Conservation (phyloP, 2,888 invertebrate species). For the Sesia bembeciformis region DNA sequence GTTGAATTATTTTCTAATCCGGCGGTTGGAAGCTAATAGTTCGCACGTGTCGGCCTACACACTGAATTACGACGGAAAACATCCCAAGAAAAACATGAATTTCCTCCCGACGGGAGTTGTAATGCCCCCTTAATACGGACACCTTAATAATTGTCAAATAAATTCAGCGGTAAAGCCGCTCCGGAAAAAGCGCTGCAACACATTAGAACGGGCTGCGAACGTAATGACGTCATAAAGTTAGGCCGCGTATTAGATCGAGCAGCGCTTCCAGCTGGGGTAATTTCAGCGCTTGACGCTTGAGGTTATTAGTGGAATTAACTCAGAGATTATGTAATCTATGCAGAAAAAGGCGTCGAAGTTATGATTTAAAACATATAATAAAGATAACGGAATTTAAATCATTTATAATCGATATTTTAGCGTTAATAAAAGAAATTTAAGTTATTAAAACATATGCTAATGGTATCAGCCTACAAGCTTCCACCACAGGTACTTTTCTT, state of each 20-base stretch:
- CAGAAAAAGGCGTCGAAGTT: too few species aligned
- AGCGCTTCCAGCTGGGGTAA: conserved; percentile 12
- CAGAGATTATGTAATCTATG: too few species aligned
- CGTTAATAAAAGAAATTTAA: too few species aligned
- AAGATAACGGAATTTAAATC: too few species aligned
- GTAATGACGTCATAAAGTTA: conserved; percentile 62
- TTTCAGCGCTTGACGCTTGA: not conserved
- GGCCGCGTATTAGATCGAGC: conserved; percentile 23
- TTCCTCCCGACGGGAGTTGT: conserved; percentile 46
- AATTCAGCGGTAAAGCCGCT: conserved; percentile 53
- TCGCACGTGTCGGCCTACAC: conserved; percentile 65
- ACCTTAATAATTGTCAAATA: conserved; percentile 73
- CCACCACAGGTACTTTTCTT: too few species aligned
- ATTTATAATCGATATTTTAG: too few species aligned
- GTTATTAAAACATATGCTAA: too few species aligned
- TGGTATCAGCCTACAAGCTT: too few species aligned
- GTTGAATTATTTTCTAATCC: conserved; percentile 74
- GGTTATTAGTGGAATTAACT: too few species aligned
- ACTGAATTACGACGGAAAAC: conserved; percentile 62
- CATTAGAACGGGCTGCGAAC: conserved; percentile 26
- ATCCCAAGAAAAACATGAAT: conserved; percentile 70
- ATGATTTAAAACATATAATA: too few species aligned
- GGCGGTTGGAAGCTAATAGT: conserved; percentile 67
- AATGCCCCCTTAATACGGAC: conserved; percentile 66
- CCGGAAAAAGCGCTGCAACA: conserved; percentile 46